A percentile compares a stretch with the other conserved stretches of the same genome.
Conservation (phyloP, 1,140 invertebrate species). For the Thrips palmi region DNA sequence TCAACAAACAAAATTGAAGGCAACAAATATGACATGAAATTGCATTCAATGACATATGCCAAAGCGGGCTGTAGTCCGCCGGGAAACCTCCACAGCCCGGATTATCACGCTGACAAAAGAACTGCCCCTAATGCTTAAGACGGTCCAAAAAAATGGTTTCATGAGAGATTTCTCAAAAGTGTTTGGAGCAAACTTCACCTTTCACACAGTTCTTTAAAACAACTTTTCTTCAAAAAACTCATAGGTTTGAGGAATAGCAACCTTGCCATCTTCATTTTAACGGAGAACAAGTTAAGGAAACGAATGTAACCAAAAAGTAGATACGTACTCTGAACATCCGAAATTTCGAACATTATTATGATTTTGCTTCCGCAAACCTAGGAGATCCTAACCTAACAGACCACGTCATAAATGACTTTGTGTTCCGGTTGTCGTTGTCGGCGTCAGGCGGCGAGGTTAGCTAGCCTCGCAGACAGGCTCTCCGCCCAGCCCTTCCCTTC, state of each 20-base stretch:
- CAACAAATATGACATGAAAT: background rate
- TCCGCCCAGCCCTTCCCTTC: too few species aligned
- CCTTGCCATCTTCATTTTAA: constrained; percentile 3
- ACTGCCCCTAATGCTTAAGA: too few species aligned
- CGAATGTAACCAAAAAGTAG: constrained; percentile 7
- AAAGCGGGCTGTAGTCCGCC: too few species aligned
- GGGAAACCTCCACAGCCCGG: too few species aligned
- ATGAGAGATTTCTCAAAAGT: background rate
- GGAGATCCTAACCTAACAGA: background rate
- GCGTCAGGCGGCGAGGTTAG: too few species aligned
- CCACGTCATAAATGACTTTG: too few species aligned
- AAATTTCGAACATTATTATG: constrained; percentile 43
- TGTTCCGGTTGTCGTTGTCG: too few species aligned
- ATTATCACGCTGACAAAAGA: too few species aligned
- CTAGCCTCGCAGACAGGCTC: too few species aligned
- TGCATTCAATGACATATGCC: too few species aligned
- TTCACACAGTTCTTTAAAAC: too few species aligned
- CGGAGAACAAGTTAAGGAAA: constrained; percentile 1
- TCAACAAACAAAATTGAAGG: constrained; percentile 1
- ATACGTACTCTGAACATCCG: constrained; percentile 50
- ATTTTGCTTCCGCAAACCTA: background rate
- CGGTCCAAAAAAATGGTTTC: background rate
- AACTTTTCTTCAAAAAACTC: background rate
- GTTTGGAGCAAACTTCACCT: background rate
- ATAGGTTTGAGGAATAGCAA: background rate